These are phyloP conservation scores for Habroteleia sp. DNA, from an alignment of 2,888 invertebrate species.

Conservation along the genomic window DNA sequence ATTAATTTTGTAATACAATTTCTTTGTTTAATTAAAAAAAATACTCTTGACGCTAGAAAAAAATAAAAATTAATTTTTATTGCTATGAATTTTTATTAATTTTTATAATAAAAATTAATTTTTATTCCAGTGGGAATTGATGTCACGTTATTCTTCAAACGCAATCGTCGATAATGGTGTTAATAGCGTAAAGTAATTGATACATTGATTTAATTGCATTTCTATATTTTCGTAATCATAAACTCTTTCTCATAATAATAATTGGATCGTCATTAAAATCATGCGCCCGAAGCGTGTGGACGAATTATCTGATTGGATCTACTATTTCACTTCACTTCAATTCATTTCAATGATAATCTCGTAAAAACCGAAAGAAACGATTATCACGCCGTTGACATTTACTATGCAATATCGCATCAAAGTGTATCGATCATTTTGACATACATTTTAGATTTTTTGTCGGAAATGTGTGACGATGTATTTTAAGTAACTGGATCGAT, in stretches of 20 bases:
- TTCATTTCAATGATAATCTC: constrained; percentile 2
- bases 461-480: neutral
- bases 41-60: no score
- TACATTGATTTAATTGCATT: constrained; percentile 1
- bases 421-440: constrained; percentile 15
- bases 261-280: constrained; percentile 34
- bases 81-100: no score
- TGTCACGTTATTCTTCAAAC: no score
- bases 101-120: no score
- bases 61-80: no score
- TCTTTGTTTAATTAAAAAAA: no score
- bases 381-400: constrained; percentile 10
- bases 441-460: constrained; percentile 15
- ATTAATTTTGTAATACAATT: no score
- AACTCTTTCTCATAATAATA: constrained; percentile 11
- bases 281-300: constrained; percentile 1
- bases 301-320: constrained; percentile 6
- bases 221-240: constrained; percentile 24
- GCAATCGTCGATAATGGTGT: neutral
- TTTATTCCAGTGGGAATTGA: no score
- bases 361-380: constrained; percentile 7
- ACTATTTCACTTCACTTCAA: constrained; percentile 9
- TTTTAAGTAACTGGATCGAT: no score
- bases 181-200: constrained; percentile 2
- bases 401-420: constrained; percentile 1